Conservation (phyloP, 2,888 invertebrate genomes). For the Slavum lentiscoides region DNA sequence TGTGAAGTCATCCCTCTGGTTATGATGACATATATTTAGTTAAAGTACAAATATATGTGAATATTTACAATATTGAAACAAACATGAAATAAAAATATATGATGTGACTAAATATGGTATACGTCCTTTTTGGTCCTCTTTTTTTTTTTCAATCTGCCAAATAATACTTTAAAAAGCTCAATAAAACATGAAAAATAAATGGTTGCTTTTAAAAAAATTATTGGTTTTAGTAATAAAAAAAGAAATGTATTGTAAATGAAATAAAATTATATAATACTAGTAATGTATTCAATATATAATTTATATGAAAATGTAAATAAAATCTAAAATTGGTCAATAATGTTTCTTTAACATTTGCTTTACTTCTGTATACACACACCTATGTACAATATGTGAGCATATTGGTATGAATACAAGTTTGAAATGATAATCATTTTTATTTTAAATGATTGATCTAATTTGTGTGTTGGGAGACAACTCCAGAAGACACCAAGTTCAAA, state of each 20-base stretch:
- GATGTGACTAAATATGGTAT: constrained; percentile 53
- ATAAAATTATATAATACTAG: constrained; percentile 31
- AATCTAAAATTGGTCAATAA: constrained; percentile 31
- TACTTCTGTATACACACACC: constrained; percentile 27
- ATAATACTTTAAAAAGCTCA: background rate
- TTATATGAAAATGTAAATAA: constrained; percentile 40
- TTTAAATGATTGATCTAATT: constrained; percentile 4
- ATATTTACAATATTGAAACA: constrained; percentile 48
- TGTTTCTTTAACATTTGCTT: constrained; percentile 36
- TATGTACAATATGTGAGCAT: background rate
- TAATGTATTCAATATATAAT: constrained; percentile 41
- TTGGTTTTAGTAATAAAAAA: background rate
- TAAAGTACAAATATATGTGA: constrained; percentile 52
- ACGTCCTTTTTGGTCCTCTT: constrained; percentile 48
- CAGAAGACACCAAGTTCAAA: constrained; percentile 31
- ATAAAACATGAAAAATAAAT: constrained; percentile 24
- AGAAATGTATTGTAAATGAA: constrained; percentile 35
- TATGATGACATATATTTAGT: constrained; percentile 50
- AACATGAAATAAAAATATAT: constrained; percentile 52
- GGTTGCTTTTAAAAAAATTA: constrained; percentile 24
- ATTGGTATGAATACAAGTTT: constrained; percentile 15
- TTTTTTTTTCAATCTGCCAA: constrained; percentile 12
- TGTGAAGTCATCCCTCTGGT: constrained; percentile 29
- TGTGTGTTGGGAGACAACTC: constrained; percentile 21
- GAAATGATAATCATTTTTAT: background rate